Evolutionary conservation across 2,888 invertebrate genomes (phyloP), one percentile per base, ranked within the genome.

Genomic region (Eristalis arbustorum): DNA sequence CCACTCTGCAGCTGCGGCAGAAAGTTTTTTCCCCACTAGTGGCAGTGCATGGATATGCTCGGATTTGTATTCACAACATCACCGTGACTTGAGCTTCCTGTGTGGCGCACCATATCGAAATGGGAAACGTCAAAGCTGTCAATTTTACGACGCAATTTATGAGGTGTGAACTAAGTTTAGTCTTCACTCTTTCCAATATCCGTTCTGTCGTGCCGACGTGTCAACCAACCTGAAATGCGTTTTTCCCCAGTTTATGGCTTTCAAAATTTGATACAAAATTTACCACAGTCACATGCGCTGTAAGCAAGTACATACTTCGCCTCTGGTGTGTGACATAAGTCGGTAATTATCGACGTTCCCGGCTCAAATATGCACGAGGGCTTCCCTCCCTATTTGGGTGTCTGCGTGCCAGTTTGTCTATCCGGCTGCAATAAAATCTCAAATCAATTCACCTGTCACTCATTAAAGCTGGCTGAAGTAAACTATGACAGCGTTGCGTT

Each of bases 81-180:
- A 34, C 64, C 42, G 31, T 28, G 31, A 71, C 28, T 34, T 49
- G 67, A 67, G 61, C 67, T 79, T 73, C 67, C 73, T 49, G 73
- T 42, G 22, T 79, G 49, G 18, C 34, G 56, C 25, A 67, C 6
- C 5, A 42, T 49, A 57, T 64, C 72, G 64, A 42, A 79, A 37
- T 28, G 13, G 66, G 49, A 72, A 79, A 61, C 64, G 72, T 61
- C 62, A 59, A 57, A 72, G 67, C 59, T 67, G 72, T 73, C 59
- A 73, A 67, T 22, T 67, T 79, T 67, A 79, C 79, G 67, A 67
- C 67, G 66, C 73, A 61, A 49, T 67, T 79, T 79, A 79, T 62
- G 72, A 79, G 79, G 79, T 79, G 79, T 73, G 67, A 79, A 73
- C 73, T 73, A 62, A 79, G 66, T 73, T 66, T 73, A 79, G 34